phyloP scores from a whole-genome alignment of 2,113 vertebrate species.

The Acanthisitta chloris region DNA sequence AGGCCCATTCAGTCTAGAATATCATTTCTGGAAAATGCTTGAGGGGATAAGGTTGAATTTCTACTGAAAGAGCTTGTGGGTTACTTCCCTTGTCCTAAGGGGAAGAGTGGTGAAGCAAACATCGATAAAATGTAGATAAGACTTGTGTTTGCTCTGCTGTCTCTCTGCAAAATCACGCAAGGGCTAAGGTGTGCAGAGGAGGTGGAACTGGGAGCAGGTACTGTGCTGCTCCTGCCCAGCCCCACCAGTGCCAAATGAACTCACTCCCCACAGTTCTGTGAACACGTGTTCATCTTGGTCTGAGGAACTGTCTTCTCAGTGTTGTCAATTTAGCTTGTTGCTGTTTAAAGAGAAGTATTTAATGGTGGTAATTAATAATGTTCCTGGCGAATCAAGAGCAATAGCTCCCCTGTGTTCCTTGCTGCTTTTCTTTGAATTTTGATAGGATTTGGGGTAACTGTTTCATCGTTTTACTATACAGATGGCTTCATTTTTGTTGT shows the following conservation, averaged over 20 bases:
- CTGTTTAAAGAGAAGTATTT: background rate
- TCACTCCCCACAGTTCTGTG: background rate
- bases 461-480: background rate
- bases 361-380: background rate
- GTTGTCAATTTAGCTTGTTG: background rate
- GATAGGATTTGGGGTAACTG: background rate
- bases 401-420: background rate
- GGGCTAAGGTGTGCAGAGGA: background rate
- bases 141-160: background rate
- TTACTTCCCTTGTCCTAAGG: background rate
- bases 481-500: background rate
- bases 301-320: background rate
- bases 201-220: background rate
- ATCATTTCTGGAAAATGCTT: background rate
- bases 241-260: rapidly evolving
- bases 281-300: rapidly evolving
- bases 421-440: background rate
- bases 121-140: background rate
- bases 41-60: background rate
- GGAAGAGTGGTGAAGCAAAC: background rate
- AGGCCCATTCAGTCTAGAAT: background rate
- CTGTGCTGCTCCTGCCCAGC: background rate
- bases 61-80: background rate
- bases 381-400: background rate
- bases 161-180: background rate